A percentile compares a stretch with the other conserved stretches of the same genome.
Conservation (phyloP, 2,888 invertebrate genomes). For the Acanthosepion pharaonis region DNA sequence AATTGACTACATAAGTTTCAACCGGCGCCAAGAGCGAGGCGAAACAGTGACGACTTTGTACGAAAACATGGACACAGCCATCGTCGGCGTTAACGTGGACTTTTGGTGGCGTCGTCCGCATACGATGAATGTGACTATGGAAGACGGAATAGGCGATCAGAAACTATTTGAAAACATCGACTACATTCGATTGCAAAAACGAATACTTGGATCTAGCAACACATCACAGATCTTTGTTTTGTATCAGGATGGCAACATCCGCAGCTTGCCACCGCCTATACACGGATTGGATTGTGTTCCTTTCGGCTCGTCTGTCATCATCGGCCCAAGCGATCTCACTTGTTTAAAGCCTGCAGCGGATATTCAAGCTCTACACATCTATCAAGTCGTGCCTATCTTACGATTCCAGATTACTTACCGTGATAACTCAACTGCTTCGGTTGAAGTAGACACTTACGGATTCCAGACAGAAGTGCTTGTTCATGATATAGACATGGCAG, state of each 20-base stretch:
- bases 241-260: constrained; percentile 58
- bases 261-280: constrained; percentile 55
- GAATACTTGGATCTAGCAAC: constrained; percentile 56
- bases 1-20: constrained; percentile 54
- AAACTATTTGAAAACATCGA: constrained; percentile 51
- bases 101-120: constrained; percentile 55
- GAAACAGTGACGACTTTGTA: constrained; percentile 51
- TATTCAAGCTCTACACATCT: constrained; percentile 53
- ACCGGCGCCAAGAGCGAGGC: constrained; percentile 49
- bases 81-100: constrained; percentile 54
- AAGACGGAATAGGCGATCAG: constrained; percentile 43
- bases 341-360: constrained; percentile 53
- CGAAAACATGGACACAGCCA: constrained; percentile 51
- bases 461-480: constrained; percentile 53
- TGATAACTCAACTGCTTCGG: constrained; percentile 53
- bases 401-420: constrained; percentile 51
- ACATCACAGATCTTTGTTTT: constrained; percentile 59
- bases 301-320: constrained; percentile 58
- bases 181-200: constrained; percentile 54
- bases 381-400: constrained; percentile 49
- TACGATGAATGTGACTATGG: constrained; percentile 53
- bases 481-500: constrained; percentile 51
- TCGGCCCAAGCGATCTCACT: constrained; percentile 54
- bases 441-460: constrained; percentile 51
- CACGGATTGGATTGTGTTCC: constrained; percentile 59